phyloP scores from a whole-genome alignment of 2,888 invertebrate genomes.

The Catocala sponsa region DNA sequence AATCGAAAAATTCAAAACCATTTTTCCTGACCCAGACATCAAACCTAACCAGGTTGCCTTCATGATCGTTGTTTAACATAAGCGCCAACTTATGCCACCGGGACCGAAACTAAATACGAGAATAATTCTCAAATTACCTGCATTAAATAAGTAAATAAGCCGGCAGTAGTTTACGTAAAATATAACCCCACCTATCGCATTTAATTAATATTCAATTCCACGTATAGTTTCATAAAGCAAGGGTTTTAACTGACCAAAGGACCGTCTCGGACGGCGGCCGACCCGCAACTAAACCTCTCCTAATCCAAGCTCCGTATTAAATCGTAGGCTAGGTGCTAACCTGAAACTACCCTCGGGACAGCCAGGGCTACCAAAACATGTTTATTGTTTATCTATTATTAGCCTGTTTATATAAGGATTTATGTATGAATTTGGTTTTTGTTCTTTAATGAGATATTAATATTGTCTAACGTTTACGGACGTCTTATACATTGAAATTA shows the following conservation, averaged over 20 bases:
- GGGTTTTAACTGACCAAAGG: slow-evolving; percentile 82
- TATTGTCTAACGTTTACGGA: too few relatives aligned
- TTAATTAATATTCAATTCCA: slow-evolving; percentile 63
- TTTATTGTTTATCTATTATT: slow-evolving; percentile 19
- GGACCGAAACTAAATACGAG: too few relatives aligned
- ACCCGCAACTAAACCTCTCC: slow-evolving; percentile 77
- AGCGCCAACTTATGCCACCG: too few relatives aligned
- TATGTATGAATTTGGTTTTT: not conserved
- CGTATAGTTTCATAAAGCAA: slow-evolving; percentile 70
- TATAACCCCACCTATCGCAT: slow-evolving; percentile 46
- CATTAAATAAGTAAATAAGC: slow-evolving; percentile 22
- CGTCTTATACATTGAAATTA: too few relatives aligned
- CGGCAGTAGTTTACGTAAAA: slow-evolving; percentile 30
- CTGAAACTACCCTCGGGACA: slow-evolving; percentile 65
- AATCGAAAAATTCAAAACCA: too few relatives aligned
- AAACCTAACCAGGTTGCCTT: too few relatives aligned
- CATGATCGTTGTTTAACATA: too few relatives aligned
- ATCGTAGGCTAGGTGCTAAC: slow-evolving; percentile 81
- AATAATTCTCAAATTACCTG: slow-evolving; percentile 4
- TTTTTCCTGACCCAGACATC: too few relatives aligned
- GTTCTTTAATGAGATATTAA: not conserved
- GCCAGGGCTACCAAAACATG: slow-evolving; percentile 45
- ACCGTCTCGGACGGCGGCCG: slow-evolving; percentile 64
- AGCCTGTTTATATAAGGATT: not conserved
- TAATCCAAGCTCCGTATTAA: slow-evolving; percentile 85